phyloP scores from a whole-genome alignment of 2,113 vertebrate genomes.

The Morone chrysops region DNA sequence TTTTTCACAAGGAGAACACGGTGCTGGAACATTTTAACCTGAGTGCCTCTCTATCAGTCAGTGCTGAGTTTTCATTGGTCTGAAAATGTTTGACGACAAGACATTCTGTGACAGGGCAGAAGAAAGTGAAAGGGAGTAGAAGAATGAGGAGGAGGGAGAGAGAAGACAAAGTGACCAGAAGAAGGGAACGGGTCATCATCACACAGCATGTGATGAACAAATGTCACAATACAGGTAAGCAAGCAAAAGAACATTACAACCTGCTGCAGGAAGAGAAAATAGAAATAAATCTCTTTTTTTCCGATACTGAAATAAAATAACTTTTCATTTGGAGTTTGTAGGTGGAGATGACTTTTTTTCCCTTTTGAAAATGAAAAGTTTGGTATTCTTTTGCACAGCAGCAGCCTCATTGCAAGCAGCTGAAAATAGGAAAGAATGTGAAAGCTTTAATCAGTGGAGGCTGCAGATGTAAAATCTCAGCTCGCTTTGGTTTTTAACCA shows the following conservation, averaged over 20 bases:
- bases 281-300: not conserved
- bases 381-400: too few species aligned
- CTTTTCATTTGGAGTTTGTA: not conserved
- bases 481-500: not conserved
- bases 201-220: not conserved
- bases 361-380: not conserved
- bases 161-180: not conserved
- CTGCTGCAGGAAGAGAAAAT: not conserved
- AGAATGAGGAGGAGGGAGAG: not conserved
- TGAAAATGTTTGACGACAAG: not conserved
- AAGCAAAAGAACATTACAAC: not conserved
- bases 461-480: not conserved
- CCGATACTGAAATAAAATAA: too few species aligned
- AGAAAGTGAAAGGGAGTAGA: not conserved
- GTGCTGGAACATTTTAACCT: constrained; percentile 18
- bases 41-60: not conserved
- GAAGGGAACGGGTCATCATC: not conserved
- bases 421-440: not conserved
- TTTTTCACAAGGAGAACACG: not conserved
- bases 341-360: not conserved
- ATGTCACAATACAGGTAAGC: not conserved
- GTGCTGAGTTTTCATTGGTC: not conserved
- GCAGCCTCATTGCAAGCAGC: not conserved
- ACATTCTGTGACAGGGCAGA: not conserved
- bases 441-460: not conserved